Evolutionary conservation across 1,140 invertebrate species (phyloP).

Genomic region (Mylabris phalerata): DNA sequence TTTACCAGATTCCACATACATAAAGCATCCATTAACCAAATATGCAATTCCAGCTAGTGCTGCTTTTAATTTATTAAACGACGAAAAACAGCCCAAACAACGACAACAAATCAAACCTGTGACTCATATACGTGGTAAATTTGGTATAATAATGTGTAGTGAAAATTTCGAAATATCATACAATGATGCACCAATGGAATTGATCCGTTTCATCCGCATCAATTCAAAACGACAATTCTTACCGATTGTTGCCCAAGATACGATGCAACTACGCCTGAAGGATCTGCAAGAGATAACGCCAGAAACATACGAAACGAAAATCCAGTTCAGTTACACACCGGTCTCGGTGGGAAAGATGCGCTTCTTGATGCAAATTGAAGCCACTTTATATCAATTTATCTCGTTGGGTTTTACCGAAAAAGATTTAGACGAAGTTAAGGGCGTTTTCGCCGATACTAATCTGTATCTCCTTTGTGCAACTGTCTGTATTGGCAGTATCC

Average conservation of each 20-base stretch:
- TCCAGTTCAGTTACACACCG: conserved; percentile 57
- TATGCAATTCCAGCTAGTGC: conserved; percentile 34
- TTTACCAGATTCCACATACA: conserved; percentile 28
- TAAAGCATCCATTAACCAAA: conserved; percentile 35
- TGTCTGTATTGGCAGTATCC: conserved; percentile 84
- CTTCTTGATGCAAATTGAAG: conserved; percentile 72
- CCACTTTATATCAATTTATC: conserved; percentile 66
- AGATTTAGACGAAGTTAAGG: conserved; percentile 95
- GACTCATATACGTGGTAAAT: conserved; percentile 35
- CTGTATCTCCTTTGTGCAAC: conserved; percentile 87
- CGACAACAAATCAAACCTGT: conserved; percentile 27
- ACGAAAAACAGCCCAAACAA: conserved; percentile 18
- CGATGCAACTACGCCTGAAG: conserved; percentile 66
- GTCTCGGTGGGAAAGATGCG: conserved; percentile 63
- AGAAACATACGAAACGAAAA: conserved; percentile 50
- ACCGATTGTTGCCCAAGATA: conserved; percentile 77
- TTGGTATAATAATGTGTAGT: conserved; percentile 35
- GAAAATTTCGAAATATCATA: conserved; percentile 35
- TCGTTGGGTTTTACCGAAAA: conserved; percentile 82
- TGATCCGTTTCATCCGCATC: conserved; percentile 51
- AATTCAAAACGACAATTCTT: conserved; percentile 63
- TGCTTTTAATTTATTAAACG: conserved; percentile 38
- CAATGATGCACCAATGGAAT: conserved; percentile 49
- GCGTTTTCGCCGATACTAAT: conserved; percentile 94
- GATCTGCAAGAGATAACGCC: conserved; percentile 61